phyloP scores from a whole-genome alignment of 2,113 vertebrate species.

The Oostethus manadensis region DNA sequence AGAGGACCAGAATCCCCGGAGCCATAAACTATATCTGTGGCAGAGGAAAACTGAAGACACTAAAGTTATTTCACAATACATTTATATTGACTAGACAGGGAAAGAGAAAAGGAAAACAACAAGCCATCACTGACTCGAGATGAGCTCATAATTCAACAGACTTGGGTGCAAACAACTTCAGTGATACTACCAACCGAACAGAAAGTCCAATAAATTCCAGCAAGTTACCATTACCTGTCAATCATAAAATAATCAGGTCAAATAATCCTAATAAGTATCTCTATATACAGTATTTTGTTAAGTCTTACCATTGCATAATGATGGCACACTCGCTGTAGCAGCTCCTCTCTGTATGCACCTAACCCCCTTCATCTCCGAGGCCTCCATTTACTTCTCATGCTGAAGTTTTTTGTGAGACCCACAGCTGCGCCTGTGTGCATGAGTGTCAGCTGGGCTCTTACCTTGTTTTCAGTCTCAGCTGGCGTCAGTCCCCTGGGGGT shows the following conservation, averaged over 20 bases:
- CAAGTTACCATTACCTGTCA: constrained; percentile 25
- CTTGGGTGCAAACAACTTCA: constrained; percentile 35
- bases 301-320: constrained; percentile 61
- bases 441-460: constrained; percentile 72
- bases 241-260: constrained; percentile 35
- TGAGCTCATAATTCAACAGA: constrained; percentile 33
- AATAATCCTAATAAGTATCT: constrained; percentile 43
- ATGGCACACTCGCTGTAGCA: constrained; percentile 30
- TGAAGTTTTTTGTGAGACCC: constrained; percentile 59
- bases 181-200: constrained; percentile 26
- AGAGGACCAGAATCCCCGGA: constrained; percentile 37
- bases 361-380: constrained; percentile 38
- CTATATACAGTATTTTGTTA: neutral
- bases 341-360: constrained; percentile 44
- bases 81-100: constrained; percentile 43
- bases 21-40: constrained; percentile 50
- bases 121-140: constrained; percentile 48
- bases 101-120: constrained; percentile 39
- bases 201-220: constrained; percentile 20
- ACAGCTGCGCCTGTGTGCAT: constrained; percentile 63
- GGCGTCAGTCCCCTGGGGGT: constrained; percentile 66
- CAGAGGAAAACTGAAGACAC: constrained; percentile 17
- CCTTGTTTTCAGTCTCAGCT: constrained; percentile 78
- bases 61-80: constrained; percentile 50
- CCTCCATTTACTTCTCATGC: constrained; percentile 37